A percentile compares a stretch with the other conserved stretches of the same genome.
Evolutionary conservation across 2,888 invertebrate genomes (phyloP).

Genomic region (Conops quadrifasciatus): DNA sequence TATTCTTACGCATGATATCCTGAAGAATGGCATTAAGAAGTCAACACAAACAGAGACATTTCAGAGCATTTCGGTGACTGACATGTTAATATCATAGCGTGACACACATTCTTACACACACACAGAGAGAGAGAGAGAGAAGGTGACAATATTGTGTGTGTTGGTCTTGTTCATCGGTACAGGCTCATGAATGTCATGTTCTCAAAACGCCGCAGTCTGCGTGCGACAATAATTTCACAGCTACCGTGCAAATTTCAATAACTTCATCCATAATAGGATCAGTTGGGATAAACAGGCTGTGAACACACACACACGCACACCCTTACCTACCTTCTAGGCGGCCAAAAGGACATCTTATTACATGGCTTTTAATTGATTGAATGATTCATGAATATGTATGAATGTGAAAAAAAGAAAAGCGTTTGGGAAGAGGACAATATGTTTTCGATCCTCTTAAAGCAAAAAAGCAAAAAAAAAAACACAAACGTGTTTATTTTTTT

Average conservation of each 20-base stretch:
- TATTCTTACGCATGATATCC: no score
- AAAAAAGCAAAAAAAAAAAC: no score
- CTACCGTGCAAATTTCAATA: not conserved
- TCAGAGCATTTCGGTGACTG: not conserved
- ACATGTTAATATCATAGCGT: not conserved
- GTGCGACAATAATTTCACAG: not conserved
- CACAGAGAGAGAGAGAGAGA: not conserved
- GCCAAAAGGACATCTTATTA: no score
- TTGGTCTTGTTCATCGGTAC: not conserved
- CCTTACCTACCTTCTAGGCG: no score
- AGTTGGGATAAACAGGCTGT: not conserved
- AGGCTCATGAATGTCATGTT: not conserved
- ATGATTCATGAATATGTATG: no score
- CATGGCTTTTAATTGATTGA: no score
- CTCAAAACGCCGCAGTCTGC: not conserved
- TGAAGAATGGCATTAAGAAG: not conserved
- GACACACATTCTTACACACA: conserved; percentile 2
- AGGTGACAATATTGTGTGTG: no score
- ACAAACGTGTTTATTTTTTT: no score
- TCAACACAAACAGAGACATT: not conserved
- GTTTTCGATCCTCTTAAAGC: no score
- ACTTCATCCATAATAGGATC: not conserved
- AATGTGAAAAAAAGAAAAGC: not conserved
- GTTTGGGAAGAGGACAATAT: not conserved
- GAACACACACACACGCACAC: not conserved